A percentile compares a stretch with the other conserved stretches of the same genome.
phyloP scores from a whole-genome alignment of 2,797 vertebrate species.

The Crax fasciolata region DNA sequence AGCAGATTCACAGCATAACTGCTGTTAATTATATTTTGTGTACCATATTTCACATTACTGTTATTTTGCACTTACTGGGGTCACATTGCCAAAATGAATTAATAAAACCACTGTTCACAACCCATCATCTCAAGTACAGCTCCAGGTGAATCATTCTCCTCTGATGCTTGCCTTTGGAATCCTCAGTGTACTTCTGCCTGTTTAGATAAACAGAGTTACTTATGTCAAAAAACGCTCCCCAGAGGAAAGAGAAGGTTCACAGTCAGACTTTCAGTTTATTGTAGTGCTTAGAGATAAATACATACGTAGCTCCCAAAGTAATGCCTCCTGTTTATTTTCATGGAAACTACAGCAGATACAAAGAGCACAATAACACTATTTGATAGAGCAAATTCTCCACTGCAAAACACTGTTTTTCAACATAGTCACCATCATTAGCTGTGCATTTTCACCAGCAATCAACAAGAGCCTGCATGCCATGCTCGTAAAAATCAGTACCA shows the following conservation, averaged over 20 bases:
- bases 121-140: neutral
- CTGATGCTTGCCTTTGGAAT: slow-evolving; percentile 3
- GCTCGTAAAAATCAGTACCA: no score
- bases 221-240: neutral
- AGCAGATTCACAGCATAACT: neutral
- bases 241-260: neutral
- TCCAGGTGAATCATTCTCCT: neutral
- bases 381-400: no score
- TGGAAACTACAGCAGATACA: no score
- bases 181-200: neutral
- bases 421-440: no score
- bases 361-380: no score
- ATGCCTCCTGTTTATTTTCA: no score
- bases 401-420: no score
- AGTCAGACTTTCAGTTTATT: neutral
- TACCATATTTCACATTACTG: slow-evolving; percentile 12
- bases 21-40: neutral
- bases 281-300: neutral
- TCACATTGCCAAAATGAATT: slow-evolving; percentile 42
- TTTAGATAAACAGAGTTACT: slow-evolving; percentile 9
- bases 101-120: slow-evolving; percentile 41
- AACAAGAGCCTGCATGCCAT: no score
- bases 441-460: no score
- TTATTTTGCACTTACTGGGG: slow-evolving; percentile 15
- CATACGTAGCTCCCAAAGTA: no score